phyloP scores from a whole-genome alignment of 2,888 invertebrate species.

The Encarsia formosa region DNA sequence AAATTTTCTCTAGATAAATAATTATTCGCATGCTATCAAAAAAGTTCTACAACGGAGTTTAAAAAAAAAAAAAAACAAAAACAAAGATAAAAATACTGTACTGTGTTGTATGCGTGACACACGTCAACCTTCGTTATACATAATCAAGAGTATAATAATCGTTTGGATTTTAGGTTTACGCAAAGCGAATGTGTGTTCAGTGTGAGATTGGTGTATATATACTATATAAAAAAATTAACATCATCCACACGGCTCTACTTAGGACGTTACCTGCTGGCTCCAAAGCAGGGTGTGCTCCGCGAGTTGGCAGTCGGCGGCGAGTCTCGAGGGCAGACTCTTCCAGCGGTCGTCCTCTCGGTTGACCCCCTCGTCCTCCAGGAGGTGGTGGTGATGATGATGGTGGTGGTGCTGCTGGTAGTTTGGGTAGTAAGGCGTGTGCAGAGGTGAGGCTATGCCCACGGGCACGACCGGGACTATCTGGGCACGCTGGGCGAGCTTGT shows the following conservation, averaged over 20 bases:
- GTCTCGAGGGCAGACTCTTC: conserved; percentile 46
- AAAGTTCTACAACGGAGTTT: no score
- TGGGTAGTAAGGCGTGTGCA: conserved; percentile 37
- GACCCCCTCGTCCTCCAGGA: conserved; percentile 40
- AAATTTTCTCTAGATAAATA: no score
- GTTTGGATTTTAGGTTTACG: neutral
- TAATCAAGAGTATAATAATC: no score
- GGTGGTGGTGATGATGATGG: conserved; percentile 69
- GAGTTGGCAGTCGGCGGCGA: conserved; percentile 47
- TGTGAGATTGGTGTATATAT: neutral
- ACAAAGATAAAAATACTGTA: no score
- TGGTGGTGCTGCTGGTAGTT: conserved; percentile 42
- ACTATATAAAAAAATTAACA: conserved; percentile 3
- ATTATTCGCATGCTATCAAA: no score
- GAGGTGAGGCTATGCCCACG: conserved; percentile 18
- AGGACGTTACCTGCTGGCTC: conserved; percentile 48
- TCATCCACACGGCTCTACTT: conserved; percentile 7
- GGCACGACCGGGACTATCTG: conserved; percentile 68
- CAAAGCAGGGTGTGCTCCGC: conserved; percentile 44
- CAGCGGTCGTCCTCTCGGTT: conserved; percentile 45
- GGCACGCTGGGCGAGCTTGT: conserved; percentile 82
- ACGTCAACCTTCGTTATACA: no score
- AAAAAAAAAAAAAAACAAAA: no score
- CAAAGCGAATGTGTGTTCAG: no score
- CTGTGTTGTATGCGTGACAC: no score